Evolutionary conservation across 2,113 vertebrate genomes (phyloP).

Genomic region (Dissostichus mawsoni): DNA sequence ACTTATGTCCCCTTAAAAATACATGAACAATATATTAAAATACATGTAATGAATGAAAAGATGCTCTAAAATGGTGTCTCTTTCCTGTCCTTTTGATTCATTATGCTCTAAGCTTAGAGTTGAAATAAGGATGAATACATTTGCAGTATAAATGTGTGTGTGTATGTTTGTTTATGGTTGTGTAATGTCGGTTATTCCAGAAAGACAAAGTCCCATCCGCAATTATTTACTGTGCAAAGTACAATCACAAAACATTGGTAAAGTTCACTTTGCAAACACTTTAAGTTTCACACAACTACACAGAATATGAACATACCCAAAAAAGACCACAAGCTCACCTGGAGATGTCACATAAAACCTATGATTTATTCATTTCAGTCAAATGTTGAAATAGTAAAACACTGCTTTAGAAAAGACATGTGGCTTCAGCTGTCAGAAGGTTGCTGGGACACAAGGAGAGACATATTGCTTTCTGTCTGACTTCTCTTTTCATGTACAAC

Average conservation of each 20-base stretch:
- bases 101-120: too few species aligned
- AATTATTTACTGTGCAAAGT: too few species aligned
- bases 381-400: conserved; percentile 80
- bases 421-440: conserved; percentile 62
- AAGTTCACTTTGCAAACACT: not conserved
- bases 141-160: not conserved
- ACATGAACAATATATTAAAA: too few species aligned
- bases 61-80: not conserved
- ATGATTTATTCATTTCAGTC: conserved; percentile 79
- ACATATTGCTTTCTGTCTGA: conserved; percentile 76
- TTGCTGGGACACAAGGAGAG: conserved; percentile 58
- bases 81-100: not conserved
- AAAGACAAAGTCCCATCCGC: too few species aligned
- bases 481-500: conserved; percentile 65
- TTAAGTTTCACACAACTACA: not conserved
- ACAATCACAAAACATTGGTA: conserved; percentile 14
- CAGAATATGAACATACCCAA: not conserved
- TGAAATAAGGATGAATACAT: not conserved
- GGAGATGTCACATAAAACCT: conserved; percentile 80
- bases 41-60: not conserved
- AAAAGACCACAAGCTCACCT: conserved; percentile 14
- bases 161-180: too few species aligned
- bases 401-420: conserved; percentile 77
- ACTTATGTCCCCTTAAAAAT: too few species aligned
- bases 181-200: too few species aligned